Conservation (phyloP, 2,113 vertebrate genomes). For the Danionella cerebrum region DNA sequence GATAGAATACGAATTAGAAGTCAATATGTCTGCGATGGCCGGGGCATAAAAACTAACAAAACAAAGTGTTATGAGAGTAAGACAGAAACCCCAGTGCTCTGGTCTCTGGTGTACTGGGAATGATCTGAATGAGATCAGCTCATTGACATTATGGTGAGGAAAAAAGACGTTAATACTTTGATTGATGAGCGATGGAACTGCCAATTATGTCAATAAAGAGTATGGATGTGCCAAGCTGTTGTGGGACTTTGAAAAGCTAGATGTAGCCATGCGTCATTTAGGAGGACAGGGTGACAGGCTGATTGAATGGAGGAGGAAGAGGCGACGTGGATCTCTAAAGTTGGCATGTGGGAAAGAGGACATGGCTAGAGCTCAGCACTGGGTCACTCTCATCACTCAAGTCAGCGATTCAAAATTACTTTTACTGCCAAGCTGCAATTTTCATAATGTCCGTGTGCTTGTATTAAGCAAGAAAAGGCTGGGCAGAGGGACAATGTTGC, state of each 20-base stretch:
- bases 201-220: conserved; percentile 37
- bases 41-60: background rate
- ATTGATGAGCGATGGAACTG: conserved; percentile 32
- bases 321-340: background rate
- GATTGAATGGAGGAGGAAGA: conserved; percentile 3
- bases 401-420: conserved; percentile 25
- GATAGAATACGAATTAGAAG: conserved; percentile 26
- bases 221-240: conserved; percentile 23
- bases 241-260: conserved; percentile 30
- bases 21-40: background rate
- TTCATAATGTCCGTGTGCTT: conserved; percentile 42
- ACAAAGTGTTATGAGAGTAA: conserved; percentile 13
- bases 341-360: background rate
- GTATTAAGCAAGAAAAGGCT: conserved; percentile 16
- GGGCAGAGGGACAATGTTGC: conserved; percentile 1
- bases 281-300: conserved; percentile 28
- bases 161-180: conserved; percentile 22
- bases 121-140: conserved; percentile 9
- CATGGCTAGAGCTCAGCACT: background rate
- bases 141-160: conserved; percentile 5
- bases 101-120: background rate
- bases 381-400: conserved; percentile 42
- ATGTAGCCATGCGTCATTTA: conserved; percentile 31
- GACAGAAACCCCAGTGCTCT: background rate
- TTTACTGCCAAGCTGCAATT: conserved; percentile 42